phyloP scores from a whole-genome alignment of 2,113 vertebrate genomes.

The Amazona vittata region DNA sequence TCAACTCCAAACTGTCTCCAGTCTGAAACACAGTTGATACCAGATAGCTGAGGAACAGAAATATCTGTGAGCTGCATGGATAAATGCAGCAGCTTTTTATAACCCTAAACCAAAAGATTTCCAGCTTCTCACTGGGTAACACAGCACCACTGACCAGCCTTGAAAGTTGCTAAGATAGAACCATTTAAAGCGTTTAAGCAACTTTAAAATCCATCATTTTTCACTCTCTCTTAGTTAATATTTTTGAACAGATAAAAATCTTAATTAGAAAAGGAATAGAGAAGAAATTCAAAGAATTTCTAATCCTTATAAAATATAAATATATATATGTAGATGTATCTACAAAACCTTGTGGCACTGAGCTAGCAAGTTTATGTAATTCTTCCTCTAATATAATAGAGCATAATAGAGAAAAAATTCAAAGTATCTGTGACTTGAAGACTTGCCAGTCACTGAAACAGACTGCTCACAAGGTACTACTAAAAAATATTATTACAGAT shows the following conservation, averaged over 20 bases:
- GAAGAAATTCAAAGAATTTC: background rate
- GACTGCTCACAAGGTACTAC: background rate
- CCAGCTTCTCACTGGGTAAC: background rate
- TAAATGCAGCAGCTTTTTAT: background rate
- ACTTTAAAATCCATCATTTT: background rate
- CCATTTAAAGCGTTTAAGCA: background rate
- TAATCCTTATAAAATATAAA: background rate
- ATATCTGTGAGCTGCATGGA: background rate
- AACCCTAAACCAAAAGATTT: background rate
- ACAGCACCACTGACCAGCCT: background rate
- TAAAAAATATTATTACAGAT: background rate
- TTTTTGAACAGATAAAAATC: background rate
- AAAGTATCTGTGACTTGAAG: background rate
- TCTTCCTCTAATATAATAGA: background rate
- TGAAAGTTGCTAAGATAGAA: background rate
- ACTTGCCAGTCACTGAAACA: slow-evolving; percentile 7
- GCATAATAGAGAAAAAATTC: background rate
- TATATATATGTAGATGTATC: background rate
- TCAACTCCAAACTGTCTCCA: background rate
- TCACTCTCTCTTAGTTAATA: background rate
- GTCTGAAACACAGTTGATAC: background rate
- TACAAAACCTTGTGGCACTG: background rate
- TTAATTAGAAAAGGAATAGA: background rate
- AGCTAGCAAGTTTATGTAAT: background rate
- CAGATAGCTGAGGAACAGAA: background rate